A percentile compares a stretch with the other conserved stretches of the same genome.
Evolutionary conservation across 2,113 vertebrate species (phyloP).

Genomic region (Limanda limanda): DNA sequence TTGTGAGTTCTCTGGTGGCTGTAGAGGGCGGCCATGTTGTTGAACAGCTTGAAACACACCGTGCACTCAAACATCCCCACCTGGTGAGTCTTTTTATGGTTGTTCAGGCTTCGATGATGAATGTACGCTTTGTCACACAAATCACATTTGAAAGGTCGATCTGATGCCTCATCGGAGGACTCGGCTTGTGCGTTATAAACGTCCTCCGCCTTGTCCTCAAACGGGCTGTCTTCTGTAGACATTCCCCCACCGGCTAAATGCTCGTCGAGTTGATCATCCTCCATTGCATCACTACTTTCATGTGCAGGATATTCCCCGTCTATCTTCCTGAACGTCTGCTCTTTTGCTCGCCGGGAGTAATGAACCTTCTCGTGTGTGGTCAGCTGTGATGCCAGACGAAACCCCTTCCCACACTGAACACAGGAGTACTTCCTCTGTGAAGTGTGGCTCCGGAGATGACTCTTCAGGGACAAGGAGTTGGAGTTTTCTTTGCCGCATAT

Average conservation of each 20-base stretch:
- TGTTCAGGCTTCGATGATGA: slow-evolving; percentile 90
- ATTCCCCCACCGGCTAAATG: slow-evolving; percentile 12
- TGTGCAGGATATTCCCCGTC: slow-evolving; percentile 33
- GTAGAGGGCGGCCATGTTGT: slow-evolving; percentile 89
- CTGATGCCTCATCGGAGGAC: slow-evolving; percentile 55
- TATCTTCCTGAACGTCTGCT: slow-evolving; percentile 39
- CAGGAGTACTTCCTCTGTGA: slow-evolving; percentile 81
- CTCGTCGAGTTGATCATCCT: slow-evolving; percentile 51
- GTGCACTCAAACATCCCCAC: slow-evolving; percentile 88
- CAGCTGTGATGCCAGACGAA: slow-evolving; percentile 81
- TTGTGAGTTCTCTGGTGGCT: slow-evolving; percentile 90
- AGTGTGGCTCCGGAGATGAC: slow-evolving; percentile 82
- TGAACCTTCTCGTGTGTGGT: slow-evolving; percentile 80
- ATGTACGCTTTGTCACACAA: slow-evolving; percentile 90
- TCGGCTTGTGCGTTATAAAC: slow-evolving; percentile 58
- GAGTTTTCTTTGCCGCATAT: slow-evolving; percentile 84
- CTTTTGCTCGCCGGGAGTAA: slow-evolving; percentile 56
- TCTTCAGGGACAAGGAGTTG: slow-evolving; percentile 83
- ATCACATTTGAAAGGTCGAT: slow-evolving; percentile 83
- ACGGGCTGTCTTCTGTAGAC: slow-evolving; percentile 55
- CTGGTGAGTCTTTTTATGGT: slow-evolving; percentile 91
- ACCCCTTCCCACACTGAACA: slow-evolving; percentile 79
- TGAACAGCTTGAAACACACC: slow-evolving; percentile 88
- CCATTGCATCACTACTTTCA: slow-evolving; percentile 40
- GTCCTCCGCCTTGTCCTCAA: slow-evolving; percentile 61